Evolutionary conservation across 2,797 vertebrate genomes (phyloP), one percentile per base, ranked within the genome.

Genomic region (Cuculus canorus): DNA sequence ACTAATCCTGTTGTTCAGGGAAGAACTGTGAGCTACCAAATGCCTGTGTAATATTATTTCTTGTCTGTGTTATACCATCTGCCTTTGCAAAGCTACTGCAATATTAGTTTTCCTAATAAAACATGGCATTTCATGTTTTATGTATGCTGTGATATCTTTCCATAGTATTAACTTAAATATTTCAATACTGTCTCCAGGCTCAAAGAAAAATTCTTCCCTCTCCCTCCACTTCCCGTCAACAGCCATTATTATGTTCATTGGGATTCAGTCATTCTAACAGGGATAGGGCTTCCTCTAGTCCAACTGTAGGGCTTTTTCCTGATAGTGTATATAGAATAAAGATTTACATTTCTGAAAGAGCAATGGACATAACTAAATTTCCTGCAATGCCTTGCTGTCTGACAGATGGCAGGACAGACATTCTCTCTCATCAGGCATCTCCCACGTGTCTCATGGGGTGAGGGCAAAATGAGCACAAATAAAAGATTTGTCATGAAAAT

Each of bases 131-230:
- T 95, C 88, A 80, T 91, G 22, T 93, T 86, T 95, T 90, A 81
- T 91, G 80, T 92, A 94, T 95, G 86, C 66, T 91, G 17, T 53
- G 90, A 69, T 39, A 66, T 79, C 78, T 95, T 83, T 86, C 94
- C 57, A 17, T 69, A 93, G n/a, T 82, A 85, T 71, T 92, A 93
- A 80, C 76, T 83, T 92, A 95, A 96, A 92, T 93, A 96, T 96
- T 97, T 93, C 81, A 94, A 75, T 82, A 83, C 28, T 70, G 11
- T 88, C 56, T 86, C 45, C 39, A 82, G 35, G 47, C 63, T 88
- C 78, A 95, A 64, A 75, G 77, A 80, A 91, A 65, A 84, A 77
- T 5, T 19, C 28, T 43, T 47, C 37, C 22, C 9, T 68, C 27
- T 63, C 18, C 17, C 32, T 19, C 5, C 19, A 17, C 3, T 79